Evolutionary conservation across 2,797 vertebrate species (phyloP).

Genomic region (Lepidocolaptes lacrymiger): DNA sequence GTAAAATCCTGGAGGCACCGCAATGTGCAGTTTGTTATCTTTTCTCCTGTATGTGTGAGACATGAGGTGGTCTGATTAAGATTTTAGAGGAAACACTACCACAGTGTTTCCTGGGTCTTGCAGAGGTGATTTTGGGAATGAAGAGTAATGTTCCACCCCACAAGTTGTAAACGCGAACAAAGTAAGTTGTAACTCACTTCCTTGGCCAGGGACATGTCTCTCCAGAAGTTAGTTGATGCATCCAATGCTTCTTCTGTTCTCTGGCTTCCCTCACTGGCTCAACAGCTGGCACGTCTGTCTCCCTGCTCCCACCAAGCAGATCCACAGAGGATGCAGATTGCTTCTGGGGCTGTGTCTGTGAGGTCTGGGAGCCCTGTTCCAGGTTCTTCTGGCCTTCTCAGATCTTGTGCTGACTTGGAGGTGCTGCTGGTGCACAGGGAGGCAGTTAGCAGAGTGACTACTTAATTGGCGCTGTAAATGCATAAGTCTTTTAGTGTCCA

Average conservation of each 20-base stretch:
- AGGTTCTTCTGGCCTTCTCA: background rate
- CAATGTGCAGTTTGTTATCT: background rate
- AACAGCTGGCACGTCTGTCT: fast-evolving
- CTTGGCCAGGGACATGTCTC: background rate
- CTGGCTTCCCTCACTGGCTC: background rate
- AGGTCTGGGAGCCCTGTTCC: background rate
- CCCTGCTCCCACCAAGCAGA: background rate
- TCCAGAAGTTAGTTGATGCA: background rate
- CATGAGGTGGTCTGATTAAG: fast-evolving
- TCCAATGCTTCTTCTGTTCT: fast-evolving
- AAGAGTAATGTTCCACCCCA: background rate
- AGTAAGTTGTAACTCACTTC: background rate
- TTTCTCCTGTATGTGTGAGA: fast-evolving
- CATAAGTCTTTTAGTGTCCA: background rate
- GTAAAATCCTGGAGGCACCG: background rate
- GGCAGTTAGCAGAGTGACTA: background rate
- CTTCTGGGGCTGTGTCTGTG: background rate
- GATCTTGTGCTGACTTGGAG: background rate
- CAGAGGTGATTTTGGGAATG: background rate
- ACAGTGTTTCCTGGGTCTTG: background rate
- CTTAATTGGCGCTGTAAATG: background rate
- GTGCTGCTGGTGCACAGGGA: background rate
- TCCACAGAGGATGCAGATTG: fast-evolving
- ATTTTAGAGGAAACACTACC: background rate
- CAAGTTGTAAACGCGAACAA: background rate